Evolutionary conservation across 2,888 invertebrate genomes (phyloP), one percentile per base, ranked within the genome.

Genomic region (Molanna angustata): DNA sequence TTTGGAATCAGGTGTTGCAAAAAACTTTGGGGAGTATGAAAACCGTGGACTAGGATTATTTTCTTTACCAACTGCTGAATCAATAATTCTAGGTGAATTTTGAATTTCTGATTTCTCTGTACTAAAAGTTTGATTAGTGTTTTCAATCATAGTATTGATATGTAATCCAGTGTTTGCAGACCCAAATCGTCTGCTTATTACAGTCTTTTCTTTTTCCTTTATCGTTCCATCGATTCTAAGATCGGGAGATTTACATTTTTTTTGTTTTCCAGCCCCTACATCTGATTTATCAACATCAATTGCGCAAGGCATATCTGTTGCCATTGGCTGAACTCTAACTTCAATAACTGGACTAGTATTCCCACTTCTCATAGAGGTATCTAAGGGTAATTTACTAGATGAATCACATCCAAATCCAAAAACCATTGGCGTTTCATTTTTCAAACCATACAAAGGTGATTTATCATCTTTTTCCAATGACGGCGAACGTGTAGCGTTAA

Each of bases 381-480:
- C 1, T 71, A 69, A 37, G 1, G 41, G 20, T 17, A 18, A 11
- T 31, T 50, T 1, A 60, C 42, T 69, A n/a, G 49, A 22, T 18
- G 35, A 37, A 13, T 56, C 51, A 13, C 31, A 44, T 13, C 43
- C 48, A 56, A 76, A 76, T 0, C 71, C 74, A 59, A 77, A 77
- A 4, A 74, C 73, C 42, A 65, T 65, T 14, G 56, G 45, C 22
- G 68, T 69, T 27, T 69, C 72, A 3, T 66, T 63, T 40, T 70
- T 71, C 11, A 47, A 39, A 53, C 60, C 58, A 9, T 70, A 56
- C 51, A 76, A 74, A 4, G 77, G 77, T 0, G 73, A 72, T 51
- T 73, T 76, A 2, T 77, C 76, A 72, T 77, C 76, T 60, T 75
- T 76, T 54, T 77, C 77, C n/a, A 77, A 61, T 0, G 76, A 76